These are phyloP conservation scores for Exaiptasia diaphana DNA, from an alignment of 64 coral and sea anemone species.

Conservation along the genomic window DNA sequence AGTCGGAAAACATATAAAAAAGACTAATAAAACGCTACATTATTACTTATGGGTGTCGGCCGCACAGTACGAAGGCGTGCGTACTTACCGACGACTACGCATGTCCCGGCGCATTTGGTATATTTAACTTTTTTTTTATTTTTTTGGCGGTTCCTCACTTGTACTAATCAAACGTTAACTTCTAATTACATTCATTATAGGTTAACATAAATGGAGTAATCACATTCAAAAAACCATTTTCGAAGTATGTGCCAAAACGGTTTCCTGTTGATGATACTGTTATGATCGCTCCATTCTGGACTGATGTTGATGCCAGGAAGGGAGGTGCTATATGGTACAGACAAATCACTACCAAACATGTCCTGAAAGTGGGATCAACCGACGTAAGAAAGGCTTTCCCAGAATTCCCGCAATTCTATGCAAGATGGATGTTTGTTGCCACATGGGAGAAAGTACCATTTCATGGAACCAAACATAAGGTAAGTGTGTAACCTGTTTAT, in stretches of 20 bases:
- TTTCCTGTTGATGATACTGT: slow-evolving; percentile 35
- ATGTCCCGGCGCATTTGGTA: too few species aligned
- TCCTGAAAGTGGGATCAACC: slow-evolving; percentile 29
- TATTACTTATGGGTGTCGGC: too few species aligned
- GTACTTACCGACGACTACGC: too few species aligned
- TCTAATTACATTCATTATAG: too few species aligned
- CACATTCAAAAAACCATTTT: slow-evolving; percentile 17
- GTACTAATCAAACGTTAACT: too few species aligned
- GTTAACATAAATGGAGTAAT: slow-evolving; percentile 59
- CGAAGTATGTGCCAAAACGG: slow-evolving; percentile 42
- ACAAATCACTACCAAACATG: slow-evolving; percentile 2
- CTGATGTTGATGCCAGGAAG: slow-evolving; percentile 43
- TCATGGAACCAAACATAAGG: slow-evolving; percentile 20
- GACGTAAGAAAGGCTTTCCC: slow-evolving; percentile 32
- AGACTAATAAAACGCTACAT: too few species aligned
- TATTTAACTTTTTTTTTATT: too few species aligned
- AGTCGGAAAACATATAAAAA: too few species aligned
- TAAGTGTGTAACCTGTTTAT: too few species aligned
- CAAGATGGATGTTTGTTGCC: slow-evolving; percentile 39
- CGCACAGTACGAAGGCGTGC: too few species aligned
- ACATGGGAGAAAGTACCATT: slow-evolving; percentile 68
- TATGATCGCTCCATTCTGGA: slow-evolving; percentile 65
- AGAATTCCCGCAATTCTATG: slow-evolving; percentile 28
- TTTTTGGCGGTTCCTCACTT: too few species aligned
- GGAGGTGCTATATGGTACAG: slow-evolving; percentile 57